Evolutionary conservation across 2,888 invertebrate species (phyloP).

Genomic region (Therioaphis trifolii): DNA sequence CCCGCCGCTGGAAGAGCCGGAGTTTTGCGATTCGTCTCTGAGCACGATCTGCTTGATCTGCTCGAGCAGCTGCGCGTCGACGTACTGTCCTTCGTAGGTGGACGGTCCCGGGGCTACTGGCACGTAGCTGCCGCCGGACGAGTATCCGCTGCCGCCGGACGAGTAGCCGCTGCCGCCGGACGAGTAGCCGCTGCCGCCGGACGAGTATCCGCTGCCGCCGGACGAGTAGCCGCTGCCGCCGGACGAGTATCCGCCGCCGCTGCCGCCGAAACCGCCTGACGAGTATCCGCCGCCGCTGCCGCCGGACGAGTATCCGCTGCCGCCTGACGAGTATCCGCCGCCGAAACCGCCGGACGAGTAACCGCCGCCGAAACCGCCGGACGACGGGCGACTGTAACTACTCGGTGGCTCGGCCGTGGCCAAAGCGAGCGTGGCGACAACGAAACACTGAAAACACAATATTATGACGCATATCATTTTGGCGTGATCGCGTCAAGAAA

Average conservation of each 20-base stretch:
- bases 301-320: slow-evolving; percentile 68
- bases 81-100: slow-evolving; percentile 85
- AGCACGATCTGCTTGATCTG: slow-evolving; percentile 87
- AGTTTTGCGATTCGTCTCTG: slow-evolving; percentile 76
- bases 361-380: slow-evolving; percentile 71
- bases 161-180: slow-evolving; percentile 67
- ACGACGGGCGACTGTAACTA: slow-evolving; percentile 67
- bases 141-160: slow-evolving; percentile 69
- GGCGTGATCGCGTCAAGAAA: too few species aligned
- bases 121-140: slow-evolving; percentile 70
- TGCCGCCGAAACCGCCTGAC: slow-evolving; percentile 68
- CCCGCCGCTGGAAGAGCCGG: slow-evolving; percentile 70
- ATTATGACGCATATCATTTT: too few species aligned
- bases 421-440: slow-evolving; percentile 82
- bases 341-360: slow-evolving; percentile 67
- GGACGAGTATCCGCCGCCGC: slow-evolving; percentile 69
- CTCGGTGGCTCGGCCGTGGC: slow-evolving; percentile 79
- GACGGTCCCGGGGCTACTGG: slow-evolving; percentile 83
- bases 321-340: slow-evolving; percentile 67
- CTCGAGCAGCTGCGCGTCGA: slow-evolving; percentile 83
- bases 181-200: slow-evolving; percentile 69
- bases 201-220: slow-evolving; percentile 68
- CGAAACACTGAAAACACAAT: slow-evolving; percentile 78
- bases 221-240: slow-evolving; percentile 67
- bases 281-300: slow-evolving; percentile 68